Evolutionary conservation across 2,113 vertebrate genomes (phyloP), one percentile per base, ranked within the genome.

Genomic region (Channa maculata): DNA sequence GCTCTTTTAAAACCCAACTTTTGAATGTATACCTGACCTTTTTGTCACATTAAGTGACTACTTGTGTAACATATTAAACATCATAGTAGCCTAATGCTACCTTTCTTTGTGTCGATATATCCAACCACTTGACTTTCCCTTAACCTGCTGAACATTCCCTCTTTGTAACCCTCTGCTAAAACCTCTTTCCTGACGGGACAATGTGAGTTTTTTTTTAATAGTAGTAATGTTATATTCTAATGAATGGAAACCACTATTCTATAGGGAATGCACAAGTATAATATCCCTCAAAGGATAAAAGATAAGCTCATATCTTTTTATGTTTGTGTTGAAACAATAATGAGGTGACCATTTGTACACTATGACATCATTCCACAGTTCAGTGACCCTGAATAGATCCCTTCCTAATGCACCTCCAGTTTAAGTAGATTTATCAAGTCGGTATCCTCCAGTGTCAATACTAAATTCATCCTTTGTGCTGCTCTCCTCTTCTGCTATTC

Each of bases 231-330:
- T 15, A 82, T 68, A 14, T 70, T 86, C 61, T 43, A 85, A 75
- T 89, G 84, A 82, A 89, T 77, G 44, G 68, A 87, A 88, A 90
- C 80, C 86, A 90, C 88, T 90, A 82, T 59, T 58, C 65, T 45
- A 34, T 41, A 34, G 53, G 59, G 71, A 70, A 68, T 64, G 68
- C 58, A 48, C 53, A 75, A 34, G 14, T 60, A 49, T 14, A 67
- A 48, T 33, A 41, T 70, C n/a, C 68, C 50, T 69, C 12, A 45
- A 4, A 24, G 24, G 24, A 24, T 24, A 24, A 24, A 24, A 13
- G 36, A 54, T 33, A 41, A 61, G 60, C 50, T 74, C 13, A 46
- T 2, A 0, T 13, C 57, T 44, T 79, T 63, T 58, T 36, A 14
- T 41, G 10, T 71, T 39, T 5, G 8, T 55, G 38, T 45, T 49